These are phyloP conservation scores for Pampusana beccarii DNA, from an alignment of 2,113 vertebrate species.

Conservation along the genomic window DNA sequence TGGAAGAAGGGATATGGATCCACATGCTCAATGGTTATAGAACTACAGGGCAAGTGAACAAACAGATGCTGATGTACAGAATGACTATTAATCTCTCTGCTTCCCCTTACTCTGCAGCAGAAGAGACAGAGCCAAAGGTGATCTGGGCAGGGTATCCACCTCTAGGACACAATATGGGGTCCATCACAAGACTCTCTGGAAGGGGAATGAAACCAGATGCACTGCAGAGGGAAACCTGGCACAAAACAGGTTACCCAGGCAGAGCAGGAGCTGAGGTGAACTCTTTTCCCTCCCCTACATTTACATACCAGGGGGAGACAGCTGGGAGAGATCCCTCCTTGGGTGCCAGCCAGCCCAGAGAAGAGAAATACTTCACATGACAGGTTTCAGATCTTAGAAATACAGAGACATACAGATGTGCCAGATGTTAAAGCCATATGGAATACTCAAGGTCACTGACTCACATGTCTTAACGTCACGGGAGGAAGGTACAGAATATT, in stretches of 20 bases:
- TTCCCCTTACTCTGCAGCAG: not conserved
- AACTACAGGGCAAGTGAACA: not conserved
- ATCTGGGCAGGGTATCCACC: not conserved
- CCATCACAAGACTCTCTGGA: not conserved
- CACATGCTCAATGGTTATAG: not conserved
- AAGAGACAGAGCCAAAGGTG: not conserved
- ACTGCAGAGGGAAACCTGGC: not conserved
- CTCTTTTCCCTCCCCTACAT: not conserved
- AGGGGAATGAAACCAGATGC: not conserved
- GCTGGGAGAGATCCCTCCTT: not conserved
- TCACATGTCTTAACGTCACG: rapidly evolving
- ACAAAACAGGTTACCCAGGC: not conserved
- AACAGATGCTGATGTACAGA: not conserved
- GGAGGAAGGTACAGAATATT: not conserved
- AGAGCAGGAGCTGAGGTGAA: not conserved
- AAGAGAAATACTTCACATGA: not conserved
- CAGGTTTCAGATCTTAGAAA: not conserved
- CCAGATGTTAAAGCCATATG: not conserved
- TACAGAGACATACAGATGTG: not conserved
- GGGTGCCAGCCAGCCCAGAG: not conserved
- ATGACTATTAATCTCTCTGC: not conserved
- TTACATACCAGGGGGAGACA: not conserved
- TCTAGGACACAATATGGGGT: not conserved
- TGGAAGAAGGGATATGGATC: not conserved
- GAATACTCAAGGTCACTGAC: not conserved